Evolutionary conservation across 1,140 invertebrate genomes (phyloP).

Genomic region (Agrypnia vestita): DNA sequence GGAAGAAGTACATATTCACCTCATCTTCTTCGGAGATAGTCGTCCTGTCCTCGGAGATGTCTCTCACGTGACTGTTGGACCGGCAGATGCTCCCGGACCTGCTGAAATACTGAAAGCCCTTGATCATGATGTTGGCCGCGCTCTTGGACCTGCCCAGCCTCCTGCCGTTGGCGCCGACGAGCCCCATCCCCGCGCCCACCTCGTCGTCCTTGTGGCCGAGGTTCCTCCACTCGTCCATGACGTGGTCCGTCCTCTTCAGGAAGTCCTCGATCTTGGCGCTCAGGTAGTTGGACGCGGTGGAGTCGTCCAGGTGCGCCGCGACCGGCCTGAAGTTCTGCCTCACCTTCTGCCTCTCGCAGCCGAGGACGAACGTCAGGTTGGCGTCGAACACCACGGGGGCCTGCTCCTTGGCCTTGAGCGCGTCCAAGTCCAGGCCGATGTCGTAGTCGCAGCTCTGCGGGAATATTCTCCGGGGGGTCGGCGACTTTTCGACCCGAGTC

Average conservation of each 20-base stretch:
- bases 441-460: slow-evolving; percentile 75
- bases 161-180: slow-evolving; percentile 66
- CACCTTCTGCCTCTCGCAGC: slow-evolving; percentile 79
- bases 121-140: slow-evolving; percentile 85
- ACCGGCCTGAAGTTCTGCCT: slow-evolving; percentile 79
- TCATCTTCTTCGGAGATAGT: slow-evolving; percentile 78
- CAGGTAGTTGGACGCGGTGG: slow-evolving; percentile 83
- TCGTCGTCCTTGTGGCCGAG: slow-evolving; percentile 76
- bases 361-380: slow-evolving; percentile 84
- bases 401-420: slow-evolving; percentile 77
- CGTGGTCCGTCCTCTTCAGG: slow-evolving; percentile 85
- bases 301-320: slow-evolving; percentile 82
- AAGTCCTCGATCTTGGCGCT: slow-evolving; percentile 86
- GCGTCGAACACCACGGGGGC: slow-evolving; percentile 86
- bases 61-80: slow-evolving; percentile 69
- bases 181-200: slow-evolving; percentile 63
- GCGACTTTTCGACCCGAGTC: slow-evolving; percentile 66
- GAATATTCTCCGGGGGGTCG: slow-evolving; percentile 77
- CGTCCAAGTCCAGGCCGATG: slow-evolving; percentile 68
- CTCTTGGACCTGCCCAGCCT: slow-evolving; percentile 79
- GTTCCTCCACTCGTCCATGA: slow-evolving; percentile 87
- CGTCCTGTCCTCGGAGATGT: slow-evolving; percentile 75
- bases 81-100: slow-evolving; percentile 72
- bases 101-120: slow-evolving; percentile 83
- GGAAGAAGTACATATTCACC: slow-evolving; percentile 63